Percentiles rank a stretch among this genome's conserved stretches.
Conservation (phyloP, 2,113 vertebrate species). For the Xiphorhynchus elegans region DNA sequence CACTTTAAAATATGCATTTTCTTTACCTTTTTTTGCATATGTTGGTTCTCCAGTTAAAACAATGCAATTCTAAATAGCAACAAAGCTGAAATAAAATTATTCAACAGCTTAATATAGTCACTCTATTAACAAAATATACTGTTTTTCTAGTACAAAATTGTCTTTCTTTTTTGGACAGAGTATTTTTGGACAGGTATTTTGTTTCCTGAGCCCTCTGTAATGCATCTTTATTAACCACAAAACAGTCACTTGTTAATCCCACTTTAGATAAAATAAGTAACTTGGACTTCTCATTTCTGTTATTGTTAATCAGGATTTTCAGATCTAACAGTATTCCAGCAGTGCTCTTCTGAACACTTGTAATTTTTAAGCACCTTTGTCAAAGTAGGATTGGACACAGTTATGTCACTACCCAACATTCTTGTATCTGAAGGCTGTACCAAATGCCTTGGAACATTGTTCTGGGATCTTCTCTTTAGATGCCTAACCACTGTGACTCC, state of each 20-base stretch:
- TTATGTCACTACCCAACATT: neutral
- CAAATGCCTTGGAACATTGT: neutral
- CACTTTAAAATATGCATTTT: neutral
- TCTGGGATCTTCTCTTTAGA: conserved; percentile 6
- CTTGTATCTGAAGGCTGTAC: neutral
- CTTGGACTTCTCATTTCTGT: neutral
- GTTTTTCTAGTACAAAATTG: neutral
- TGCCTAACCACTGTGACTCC: conserved; percentile 39
- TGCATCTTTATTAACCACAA: neutral
- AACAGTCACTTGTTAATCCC: neutral
- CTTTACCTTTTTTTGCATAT: neutral
- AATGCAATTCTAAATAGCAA: neutral
- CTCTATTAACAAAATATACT: neutral
- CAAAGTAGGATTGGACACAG: neutral
- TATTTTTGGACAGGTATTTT: neutral
- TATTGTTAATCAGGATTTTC: neutral
- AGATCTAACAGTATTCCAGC: neutral
- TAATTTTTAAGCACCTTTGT: neutral
- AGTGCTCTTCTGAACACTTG: neutral
- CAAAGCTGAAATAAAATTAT: neutral
- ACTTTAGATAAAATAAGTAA: neutral
- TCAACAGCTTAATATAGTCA: neutral
- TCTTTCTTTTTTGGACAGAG: neutral
- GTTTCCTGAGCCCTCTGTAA: neutral
- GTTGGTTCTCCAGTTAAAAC: neutral